Percentiles rank a stretch among this genome's conserved stretches.
phyloP scores from a whole-genome alignment of 2,888 invertebrate species.

The Epinotia nisella region DNA sequence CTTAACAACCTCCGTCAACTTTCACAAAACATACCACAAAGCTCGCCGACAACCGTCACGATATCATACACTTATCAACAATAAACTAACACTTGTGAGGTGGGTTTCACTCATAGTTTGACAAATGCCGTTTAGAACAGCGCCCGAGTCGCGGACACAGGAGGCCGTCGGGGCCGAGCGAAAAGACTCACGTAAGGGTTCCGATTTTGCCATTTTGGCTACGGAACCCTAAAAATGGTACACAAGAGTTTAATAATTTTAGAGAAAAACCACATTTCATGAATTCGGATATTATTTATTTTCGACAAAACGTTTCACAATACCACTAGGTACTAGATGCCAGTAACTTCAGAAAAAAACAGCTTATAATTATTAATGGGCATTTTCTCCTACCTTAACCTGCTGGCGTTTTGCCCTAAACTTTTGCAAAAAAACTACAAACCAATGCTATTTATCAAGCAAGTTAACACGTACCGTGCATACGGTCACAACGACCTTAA shows the following conservation, averaged over 20 bases:
- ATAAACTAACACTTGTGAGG: conserved; percentile 69
- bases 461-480: conserved; percentile 18
- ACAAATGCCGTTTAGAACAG: conserved; percentile 51
- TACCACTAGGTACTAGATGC: no score
- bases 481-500: not conserved
- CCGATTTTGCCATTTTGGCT: no score
- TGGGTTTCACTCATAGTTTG: conserved; percentile 79
- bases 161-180: conserved; percentile 68
- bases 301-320: no score
- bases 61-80: conserved; percentile 71
- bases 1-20: conserved; percentile 75
- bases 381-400: no score
- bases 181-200: no score
- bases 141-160: conserved; percentile 58
- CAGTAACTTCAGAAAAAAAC: no score
- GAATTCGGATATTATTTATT: no score
- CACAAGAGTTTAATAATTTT: no score
- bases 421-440: not conserved
- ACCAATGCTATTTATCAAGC: not conserved
- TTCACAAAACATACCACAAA: conserved; percentile 80
- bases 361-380: no score
- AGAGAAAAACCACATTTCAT: no score
- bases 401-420: no score
- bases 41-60: conserved; percentile 69
- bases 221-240: no score